Conservation (phyloP, 2,113 vertebrate genomes). For the Merops nubicus region DNA sequence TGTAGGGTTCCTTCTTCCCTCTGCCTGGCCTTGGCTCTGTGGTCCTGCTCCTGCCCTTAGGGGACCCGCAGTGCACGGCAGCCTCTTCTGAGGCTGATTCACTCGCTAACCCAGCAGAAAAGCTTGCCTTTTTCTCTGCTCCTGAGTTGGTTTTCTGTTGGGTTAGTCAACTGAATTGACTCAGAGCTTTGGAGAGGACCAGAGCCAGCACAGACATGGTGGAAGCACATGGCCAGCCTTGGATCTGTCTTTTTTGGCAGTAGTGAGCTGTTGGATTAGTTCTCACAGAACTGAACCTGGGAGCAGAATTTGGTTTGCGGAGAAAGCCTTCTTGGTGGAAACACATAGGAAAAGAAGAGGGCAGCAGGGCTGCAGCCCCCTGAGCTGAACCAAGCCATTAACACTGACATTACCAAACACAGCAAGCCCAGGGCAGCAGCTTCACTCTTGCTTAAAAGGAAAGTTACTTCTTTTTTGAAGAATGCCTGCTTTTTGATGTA, state of each 20-base stretch:
- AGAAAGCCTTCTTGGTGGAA: not conserved
- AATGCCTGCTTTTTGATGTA: not conserved
- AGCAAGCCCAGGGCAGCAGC: not conserved
- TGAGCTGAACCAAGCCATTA: not conserved
- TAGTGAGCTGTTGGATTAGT: not conserved
- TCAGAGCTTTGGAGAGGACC: not conserved
- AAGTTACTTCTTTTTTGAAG: not conserved
- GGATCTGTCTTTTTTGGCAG: not conserved
- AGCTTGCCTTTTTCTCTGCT: not conserved
- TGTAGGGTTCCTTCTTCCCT: not conserved
- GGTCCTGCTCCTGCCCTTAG: not conserved
- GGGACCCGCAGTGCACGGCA: fast-evolving
- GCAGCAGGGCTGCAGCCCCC: not conserved
- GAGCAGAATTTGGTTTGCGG: not conserved
- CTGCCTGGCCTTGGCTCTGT: not conserved
- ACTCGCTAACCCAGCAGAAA: not conserved
- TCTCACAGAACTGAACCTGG: not conserved
- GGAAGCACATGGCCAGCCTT: not conserved
- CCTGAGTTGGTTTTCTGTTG: not conserved
- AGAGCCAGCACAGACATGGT: not conserved
- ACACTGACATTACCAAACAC: not conserved
- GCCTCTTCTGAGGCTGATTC: not conserved
- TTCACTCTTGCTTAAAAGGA: not conserved
- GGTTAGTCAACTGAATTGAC: not conserved
- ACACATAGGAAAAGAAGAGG: not conserved